These are phyloP conservation scores for Phorcus lineatus DNA, from an alignment of 2,888 invertebrate genomes.

Conservation along the genomic window DNA sequence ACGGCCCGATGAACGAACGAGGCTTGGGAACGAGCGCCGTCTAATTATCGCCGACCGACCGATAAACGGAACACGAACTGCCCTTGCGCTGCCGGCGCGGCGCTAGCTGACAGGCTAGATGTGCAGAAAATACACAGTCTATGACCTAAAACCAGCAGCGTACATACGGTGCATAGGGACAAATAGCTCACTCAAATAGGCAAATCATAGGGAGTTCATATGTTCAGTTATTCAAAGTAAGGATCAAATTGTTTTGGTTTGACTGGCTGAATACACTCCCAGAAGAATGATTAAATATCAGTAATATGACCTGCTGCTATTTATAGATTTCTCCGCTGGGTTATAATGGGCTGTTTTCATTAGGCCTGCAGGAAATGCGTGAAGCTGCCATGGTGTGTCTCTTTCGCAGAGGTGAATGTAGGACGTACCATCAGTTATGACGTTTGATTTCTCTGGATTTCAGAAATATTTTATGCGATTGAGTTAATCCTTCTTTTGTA, in stretches of 20 bases:
- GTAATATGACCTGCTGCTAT: neutral
- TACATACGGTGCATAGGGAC: neutral
- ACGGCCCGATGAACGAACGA: neutral
- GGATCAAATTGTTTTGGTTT: neutral
- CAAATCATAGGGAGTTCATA: too few species aligned
- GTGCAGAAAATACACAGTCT: neutral
- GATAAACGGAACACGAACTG: constrained; percentile 10
- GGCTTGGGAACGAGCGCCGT: neutral
- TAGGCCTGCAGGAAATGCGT: too few species aligned
- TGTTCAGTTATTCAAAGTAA: too few species aligned
- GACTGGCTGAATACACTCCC: neutral
- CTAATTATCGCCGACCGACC: constrained; percentile 3
- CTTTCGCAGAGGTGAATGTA: too few species aligned
- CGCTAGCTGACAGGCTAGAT: neutral
- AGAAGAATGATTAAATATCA: constrained; percentile 1
- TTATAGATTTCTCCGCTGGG: neutral
- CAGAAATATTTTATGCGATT: too few species aligned
- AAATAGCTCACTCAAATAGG: too few species aligned
- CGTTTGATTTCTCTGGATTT: too few species aligned
- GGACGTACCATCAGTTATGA: too few species aligned
- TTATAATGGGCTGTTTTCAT: too few species aligned
- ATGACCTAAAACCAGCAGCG: neutral
- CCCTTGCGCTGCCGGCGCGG: neutral
- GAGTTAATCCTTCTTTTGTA: too few species aligned
- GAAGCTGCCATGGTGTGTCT: too few species aligned